Conservation (phyloP, 2,797 vertebrate genomes). For the Zonotrichia albicollis region DNA sequence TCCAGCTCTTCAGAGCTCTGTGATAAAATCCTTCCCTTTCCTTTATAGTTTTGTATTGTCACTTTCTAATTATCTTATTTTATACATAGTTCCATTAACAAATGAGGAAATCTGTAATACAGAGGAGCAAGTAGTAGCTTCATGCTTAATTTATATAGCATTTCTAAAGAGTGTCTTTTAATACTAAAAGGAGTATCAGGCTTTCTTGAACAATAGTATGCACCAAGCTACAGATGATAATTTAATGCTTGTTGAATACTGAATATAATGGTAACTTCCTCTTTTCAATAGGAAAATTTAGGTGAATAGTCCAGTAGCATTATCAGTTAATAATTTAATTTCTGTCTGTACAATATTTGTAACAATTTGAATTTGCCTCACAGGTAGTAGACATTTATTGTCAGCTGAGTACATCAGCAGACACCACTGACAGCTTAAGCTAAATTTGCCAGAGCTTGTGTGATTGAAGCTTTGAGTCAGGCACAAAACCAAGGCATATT, state of each 20-base stretch:
- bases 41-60: not conserved
- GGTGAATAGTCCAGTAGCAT: not conserved
- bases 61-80: not conserved
- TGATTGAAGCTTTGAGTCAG: not conserved
- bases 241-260: not conserved
- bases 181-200: not conserved
- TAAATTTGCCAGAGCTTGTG: not conserved
- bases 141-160: not conserved
- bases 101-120: not conserved
- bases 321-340: not conserved
- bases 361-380: not conserved
- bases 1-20: not conserved
- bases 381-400: not conserved
- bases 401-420: not conserved
- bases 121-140: not conserved
- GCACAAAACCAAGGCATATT: not conserved
- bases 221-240: not conserved
- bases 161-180: not conserved
- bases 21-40: not conserved
- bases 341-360: not conserved
- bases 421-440: not conserved
- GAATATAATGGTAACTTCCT: not conserved
- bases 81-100: not conserved
- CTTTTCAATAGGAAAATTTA: not conserved
- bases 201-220: not conserved